Evolutionary conservation across 2,113 vertebrate genomes (phyloP).

Genomic region (Tupaia chinensis): DNA sequence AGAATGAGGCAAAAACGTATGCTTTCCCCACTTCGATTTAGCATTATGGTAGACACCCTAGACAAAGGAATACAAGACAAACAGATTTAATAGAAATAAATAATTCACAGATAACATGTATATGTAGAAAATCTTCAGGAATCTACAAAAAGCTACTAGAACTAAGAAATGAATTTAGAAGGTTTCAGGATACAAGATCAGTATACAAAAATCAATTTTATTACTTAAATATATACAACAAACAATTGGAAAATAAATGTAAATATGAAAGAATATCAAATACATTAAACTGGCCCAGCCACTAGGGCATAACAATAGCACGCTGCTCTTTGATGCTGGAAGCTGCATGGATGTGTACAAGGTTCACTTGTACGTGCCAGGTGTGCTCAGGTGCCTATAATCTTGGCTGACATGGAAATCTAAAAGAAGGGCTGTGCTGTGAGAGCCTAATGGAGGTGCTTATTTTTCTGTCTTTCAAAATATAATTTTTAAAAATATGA

Average conservation of each 20-base stretch:
- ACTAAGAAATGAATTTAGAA: neutral
- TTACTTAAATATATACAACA: neutral
- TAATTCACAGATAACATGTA: neutral
- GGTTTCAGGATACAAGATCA: neutral
- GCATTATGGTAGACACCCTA: neutral
- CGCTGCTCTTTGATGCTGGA: no score
- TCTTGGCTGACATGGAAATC: no score
- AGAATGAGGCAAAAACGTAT: neutral
- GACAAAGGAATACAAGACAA: neutral
- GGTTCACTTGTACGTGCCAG: no score
- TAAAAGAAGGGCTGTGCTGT: no score
- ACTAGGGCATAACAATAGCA: no score
- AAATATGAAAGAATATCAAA: neutral
- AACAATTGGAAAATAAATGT: neutral
- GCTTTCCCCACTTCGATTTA: neutral
- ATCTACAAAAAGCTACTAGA: neutral
- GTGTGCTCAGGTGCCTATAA: no score
- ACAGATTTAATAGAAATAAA: neutral
- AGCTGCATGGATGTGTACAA: no score
- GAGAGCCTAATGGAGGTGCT: no score
- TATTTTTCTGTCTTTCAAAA: no score
- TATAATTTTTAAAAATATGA: no score
- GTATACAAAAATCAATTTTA: slow-evolving; percentile 2
- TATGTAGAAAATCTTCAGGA: neutral
- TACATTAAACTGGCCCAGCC: neutral